Percentiles rank a stretch among this genome's conserved stretches.
Evolutionary conservation across 2,888 invertebrate species (phyloP).

Genomic region (Amiota communis): DNA sequence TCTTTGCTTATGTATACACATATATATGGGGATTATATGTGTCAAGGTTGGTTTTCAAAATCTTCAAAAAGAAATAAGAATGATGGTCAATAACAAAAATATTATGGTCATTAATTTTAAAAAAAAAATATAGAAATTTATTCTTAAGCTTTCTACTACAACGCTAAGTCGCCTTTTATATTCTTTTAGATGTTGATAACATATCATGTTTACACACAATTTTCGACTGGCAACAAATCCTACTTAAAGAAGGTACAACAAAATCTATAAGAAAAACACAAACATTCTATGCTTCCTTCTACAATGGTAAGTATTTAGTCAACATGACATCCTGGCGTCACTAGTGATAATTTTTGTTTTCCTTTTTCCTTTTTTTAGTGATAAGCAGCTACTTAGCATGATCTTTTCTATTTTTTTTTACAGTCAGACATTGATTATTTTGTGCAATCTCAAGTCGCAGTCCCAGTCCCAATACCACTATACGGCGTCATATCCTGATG

Average conservation of each 20-base stretch:
- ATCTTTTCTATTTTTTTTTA: background rate
- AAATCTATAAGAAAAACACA: background rate
- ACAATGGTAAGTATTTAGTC: no score
- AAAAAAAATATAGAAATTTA: background rate
- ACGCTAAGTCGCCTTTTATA: background rate
- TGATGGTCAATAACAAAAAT: no score
- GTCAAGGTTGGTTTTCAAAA: no score
- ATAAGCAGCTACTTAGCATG: no score
- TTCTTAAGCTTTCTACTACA: constrained; percentile 4
- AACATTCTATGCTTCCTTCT: background rate
- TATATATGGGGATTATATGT: no score
- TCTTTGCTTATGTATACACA: no score
- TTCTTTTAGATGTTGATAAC: background rate
- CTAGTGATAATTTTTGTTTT: background rate
- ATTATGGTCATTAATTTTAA: background rate
- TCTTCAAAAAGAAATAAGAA: background rate
- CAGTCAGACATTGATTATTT: constrained; percentile 8
- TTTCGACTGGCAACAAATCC: constrained; percentile 14
- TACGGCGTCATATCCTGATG: constrained; percentile 19
- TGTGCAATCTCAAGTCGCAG: background rate
- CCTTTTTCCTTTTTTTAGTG: no score
- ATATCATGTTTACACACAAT: constrained; percentile 7
- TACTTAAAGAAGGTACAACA: background rate
- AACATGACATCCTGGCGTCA: background rate
- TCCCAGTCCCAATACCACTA: background rate